These are phyloP conservation scores for Rhinatrema bivittatum DNA, from an alignment of 2,797 vertebrate species.

Conservation along the genomic window DNA sequence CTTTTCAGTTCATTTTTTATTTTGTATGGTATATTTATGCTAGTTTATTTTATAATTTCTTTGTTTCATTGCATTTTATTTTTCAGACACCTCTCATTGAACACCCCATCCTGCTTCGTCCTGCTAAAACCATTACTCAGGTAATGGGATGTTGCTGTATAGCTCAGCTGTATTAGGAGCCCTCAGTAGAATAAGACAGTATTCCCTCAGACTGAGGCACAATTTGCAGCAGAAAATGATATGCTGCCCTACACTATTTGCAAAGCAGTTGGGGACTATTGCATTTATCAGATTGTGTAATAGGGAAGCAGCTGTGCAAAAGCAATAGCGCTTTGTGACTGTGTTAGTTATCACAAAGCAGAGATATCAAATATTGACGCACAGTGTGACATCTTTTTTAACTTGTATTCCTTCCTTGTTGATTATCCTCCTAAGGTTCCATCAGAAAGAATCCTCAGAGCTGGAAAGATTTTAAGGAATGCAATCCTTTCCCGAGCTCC, in stretches of 20 bases:
- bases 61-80: slow-evolving; percentile 71
- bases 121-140: slow-evolving; percentile 79
- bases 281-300: too few relatives aligned
- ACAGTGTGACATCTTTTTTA: too few relatives aligned
- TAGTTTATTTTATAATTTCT: too few relatives aligned
- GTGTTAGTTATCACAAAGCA: slow-evolving; percentile 24
- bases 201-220: too few relatives aligned
- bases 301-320: too few relatives aligned
- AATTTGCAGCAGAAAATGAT: too few relatives aligned
- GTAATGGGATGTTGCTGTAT: slow-evolving; percentile 62
- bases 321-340: too few relatives aligned
- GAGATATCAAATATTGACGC: slow-evolving; percentile 9
- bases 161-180: slow-evolving; percentile 23
- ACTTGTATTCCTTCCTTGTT: slow-evolving; percentile 9
- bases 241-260: too few relatives aligned
- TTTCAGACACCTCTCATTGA: slow-evolving; percentile 87
- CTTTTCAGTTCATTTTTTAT: slow-evolving; percentile 25
- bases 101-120: slow-evolving; percentile 69
- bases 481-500: slow-evolving; percentile 80
- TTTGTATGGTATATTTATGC: too few relatives aligned
- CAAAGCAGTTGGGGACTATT: too few relatives aligned
- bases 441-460: slow-evolving; percentile 87
- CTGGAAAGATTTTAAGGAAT: slow-evolving; percentile 82
- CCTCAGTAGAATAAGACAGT: too few relatives aligned
- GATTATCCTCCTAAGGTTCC: slow-evolving; percentile 62